Evolutionary conservation across 2,797 vertebrate species (phyloP).

Genomic region (Pampus argenteus): DNA sequence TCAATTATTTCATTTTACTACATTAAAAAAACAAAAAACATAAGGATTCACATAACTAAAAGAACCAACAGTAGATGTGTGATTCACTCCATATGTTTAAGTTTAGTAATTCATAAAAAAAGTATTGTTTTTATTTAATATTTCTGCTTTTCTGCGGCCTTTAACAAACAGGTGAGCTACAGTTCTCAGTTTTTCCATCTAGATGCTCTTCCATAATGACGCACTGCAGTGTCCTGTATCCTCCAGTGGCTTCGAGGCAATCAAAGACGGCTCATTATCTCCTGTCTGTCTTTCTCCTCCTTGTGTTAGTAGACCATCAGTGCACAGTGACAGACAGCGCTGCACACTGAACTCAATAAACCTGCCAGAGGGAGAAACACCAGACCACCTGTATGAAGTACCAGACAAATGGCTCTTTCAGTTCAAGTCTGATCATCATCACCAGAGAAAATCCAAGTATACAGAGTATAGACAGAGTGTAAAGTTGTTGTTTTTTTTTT

Average conservation of each 20-base stretch:
- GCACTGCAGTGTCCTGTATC: neutral
- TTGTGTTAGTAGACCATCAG: neutral
- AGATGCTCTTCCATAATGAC: neutral
- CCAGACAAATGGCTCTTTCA: constrained; percentile 44
- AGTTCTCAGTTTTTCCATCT: neutral
- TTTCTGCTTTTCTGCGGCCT: no score
- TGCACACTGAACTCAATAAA: constrained; percentile 48
- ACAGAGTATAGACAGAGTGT: neutral
- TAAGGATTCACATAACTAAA: no score
- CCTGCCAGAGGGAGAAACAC: constrained; percentile 46
- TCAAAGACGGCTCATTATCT: constrained; percentile 37
- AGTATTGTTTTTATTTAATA: no score
- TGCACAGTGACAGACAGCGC: constrained; percentile 34
- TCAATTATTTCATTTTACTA: neutral
- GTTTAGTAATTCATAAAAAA: no score
- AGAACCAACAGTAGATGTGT: no score
- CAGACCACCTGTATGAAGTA: constrained; percentile 42
- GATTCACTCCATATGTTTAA: no score
- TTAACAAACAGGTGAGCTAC: neutral
- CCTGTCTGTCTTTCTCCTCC: constrained; percentile 3
- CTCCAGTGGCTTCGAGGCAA: constrained; percentile 3
- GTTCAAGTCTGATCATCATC: constrained; percentile 7
- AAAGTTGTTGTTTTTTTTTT: neutral
- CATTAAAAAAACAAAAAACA: no score
- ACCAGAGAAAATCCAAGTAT: neutral